Conservation (phyloP, 2,888 invertebrate species). For the Rhopalosiphum nymphaeae region DNA sequence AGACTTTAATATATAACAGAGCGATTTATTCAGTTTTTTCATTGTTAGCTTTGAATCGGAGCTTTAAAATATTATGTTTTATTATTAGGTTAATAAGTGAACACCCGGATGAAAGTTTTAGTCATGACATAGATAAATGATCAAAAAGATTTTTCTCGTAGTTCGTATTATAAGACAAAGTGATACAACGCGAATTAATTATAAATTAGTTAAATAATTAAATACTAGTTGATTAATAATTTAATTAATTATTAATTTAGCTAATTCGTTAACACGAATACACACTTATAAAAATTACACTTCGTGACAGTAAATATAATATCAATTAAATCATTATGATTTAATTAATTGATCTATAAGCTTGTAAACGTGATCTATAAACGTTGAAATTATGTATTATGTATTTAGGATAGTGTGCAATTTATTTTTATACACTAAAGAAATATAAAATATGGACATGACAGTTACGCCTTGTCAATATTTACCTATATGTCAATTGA, state of each 20-base stretch:
- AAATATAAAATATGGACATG: conserved; percentile 2
- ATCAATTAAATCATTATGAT: background rate
- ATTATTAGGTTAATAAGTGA: background rate
- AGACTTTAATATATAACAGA: background rate
- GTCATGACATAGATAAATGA: background rate
- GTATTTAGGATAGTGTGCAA: too few relatives aligned
- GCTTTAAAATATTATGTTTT: background rate
- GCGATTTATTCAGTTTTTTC: background rate
- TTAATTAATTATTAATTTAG: too few relatives aligned
- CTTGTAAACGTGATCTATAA: too few relatives aligned
- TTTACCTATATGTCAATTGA: background rate
- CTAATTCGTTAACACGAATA: too few relatives aligned
- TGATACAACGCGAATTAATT: background rate
- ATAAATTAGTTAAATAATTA: too few relatives aligned
- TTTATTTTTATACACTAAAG: background rate
- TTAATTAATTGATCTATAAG: background rate
- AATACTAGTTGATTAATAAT: too few relatives aligned
- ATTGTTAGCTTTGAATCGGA: background rate
- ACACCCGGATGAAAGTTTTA: background rate
- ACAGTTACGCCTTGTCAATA: background rate
- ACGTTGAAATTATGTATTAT: background rate
- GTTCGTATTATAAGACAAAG: background rate
- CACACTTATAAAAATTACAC: too few relatives aligned
- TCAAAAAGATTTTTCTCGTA: background rate
- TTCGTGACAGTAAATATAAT: background rate